Conservation (phyloP, 2,113 vertebrate species). For the Meleagris gallopavo region DNA sequence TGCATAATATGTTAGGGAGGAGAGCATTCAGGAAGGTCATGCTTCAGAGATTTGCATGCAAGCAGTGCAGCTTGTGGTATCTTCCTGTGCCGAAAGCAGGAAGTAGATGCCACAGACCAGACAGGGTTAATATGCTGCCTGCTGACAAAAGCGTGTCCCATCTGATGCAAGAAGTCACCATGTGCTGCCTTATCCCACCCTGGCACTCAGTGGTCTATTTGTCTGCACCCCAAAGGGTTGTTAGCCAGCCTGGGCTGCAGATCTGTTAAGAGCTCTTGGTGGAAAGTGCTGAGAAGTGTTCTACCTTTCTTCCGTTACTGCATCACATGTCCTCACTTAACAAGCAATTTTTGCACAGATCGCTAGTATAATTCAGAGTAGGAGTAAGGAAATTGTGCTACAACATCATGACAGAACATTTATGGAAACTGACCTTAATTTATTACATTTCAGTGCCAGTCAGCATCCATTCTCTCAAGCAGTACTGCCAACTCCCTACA, state of each 20-base stretch:
- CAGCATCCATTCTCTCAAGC: neutral
- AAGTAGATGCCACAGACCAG: neutral
- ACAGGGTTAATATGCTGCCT: neutral
- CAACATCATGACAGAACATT: neutral
- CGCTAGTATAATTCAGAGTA: neutral
- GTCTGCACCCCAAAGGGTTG: accelerated
- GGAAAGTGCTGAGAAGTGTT: neutral
- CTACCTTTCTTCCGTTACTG: neutral
- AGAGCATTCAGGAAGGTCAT: neutral
- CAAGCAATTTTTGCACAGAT: neutral
- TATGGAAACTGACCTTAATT: accelerated
- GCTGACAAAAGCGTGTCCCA: neutral
- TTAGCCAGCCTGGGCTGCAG: accelerated
- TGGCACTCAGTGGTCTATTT: accelerated
- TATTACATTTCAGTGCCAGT: neutral
- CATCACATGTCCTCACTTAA: neutral
- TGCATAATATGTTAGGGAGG: neutral
- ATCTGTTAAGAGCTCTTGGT: neutral
- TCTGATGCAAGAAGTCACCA: neutral
- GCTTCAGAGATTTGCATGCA: neutral
- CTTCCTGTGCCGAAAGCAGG: accelerated
- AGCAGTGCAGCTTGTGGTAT: neutral
- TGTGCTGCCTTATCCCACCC: neutral
- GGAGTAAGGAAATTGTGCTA: neutral
- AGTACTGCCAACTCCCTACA: neutral